Percentiles rank a stretch among this genome's conserved stretches.
Conservation (phyloP, 2,888 invertebrate species). For the Villa cingulata region DNA sequence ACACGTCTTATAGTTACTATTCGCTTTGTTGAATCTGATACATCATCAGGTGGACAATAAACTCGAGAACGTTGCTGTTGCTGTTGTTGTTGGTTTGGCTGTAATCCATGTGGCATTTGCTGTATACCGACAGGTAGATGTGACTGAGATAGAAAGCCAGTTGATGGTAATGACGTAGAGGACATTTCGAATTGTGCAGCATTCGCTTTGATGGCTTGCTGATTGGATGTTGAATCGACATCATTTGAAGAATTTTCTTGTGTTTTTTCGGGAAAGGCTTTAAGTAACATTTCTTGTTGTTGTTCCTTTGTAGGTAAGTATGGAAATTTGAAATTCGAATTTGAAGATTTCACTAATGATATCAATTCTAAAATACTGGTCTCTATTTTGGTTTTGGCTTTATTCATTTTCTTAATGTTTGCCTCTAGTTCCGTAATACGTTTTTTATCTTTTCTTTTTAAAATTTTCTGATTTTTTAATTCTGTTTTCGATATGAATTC, state of each 20-base stretch:
- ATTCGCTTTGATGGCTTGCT: not conserved
- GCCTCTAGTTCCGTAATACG: conserved; percentile 29
- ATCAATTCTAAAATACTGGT: conserved; percentile 31
- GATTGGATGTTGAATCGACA: too few relatives aligned
- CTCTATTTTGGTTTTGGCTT: conserved; percentile 33
- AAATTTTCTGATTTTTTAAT: conserved; percentile 23
- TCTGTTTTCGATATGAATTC: conserved; percentile 31
- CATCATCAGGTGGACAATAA: not conserved
- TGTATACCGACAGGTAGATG: not conserved
- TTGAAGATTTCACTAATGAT: conserved; percentile 30
- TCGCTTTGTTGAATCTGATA: conserved; percentile 32
- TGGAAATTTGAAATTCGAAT: conserved; percentile 31
- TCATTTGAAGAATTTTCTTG: too few relatives aligned
- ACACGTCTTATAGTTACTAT: conserved; percentile 62
- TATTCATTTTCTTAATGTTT: conserved; percentile 32
- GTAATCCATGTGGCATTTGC: not conserved
- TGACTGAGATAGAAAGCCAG: not conserved
- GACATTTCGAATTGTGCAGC: too few relatives aligned
- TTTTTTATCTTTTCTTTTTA: conserved; percentile 30
- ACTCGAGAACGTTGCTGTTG: not conserved
- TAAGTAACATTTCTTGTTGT: conserved; percentile 21
- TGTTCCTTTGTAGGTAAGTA: conserved; percentile 35
- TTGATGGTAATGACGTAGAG: not conserved
- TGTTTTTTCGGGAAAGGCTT: not conserved
- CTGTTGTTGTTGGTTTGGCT: not conserved